Evolutionary conservation across 2,797 vertebrate genomes (phyloP), one percentile per base, ranked within the genome.

Genomic region (Zenarchopterus dispar): DNA sequence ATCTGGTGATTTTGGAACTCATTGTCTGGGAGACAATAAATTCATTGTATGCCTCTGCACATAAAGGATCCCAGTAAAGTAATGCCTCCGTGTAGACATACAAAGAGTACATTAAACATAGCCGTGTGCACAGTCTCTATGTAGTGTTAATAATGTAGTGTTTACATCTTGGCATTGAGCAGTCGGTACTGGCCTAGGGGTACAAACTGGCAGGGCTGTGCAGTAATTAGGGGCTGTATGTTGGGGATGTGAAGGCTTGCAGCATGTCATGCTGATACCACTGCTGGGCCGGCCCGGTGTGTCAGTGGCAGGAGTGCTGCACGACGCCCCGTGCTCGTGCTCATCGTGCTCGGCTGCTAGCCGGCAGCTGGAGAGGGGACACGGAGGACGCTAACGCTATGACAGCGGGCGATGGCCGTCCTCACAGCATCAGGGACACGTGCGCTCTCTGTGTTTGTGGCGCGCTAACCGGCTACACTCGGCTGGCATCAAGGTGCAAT

Each of bases 121-220:
- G 75, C 60, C 21, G 59, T 60, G 75, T 68, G 71, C 64, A 48
- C 75, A 77, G 69, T 56, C 84, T 84, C 84, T 85, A 74, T 81
- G 77, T 77, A 57, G 77, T 78, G 86, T 88, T 90, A 89, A 89
- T 91, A 90, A 89, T 87, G 85, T 85, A 88, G 86, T 87, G 87
- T 88, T 90, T 89, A 89, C 87, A 84, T 86, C 86, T 82, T 66
- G 88, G 86, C 80, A 75, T 73, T 33, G 80, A 84, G 63, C 73
- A 82, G 70, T 64, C 80, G 9, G 63, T 4, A 8, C 67, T 65
- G 77, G 82, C 86, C 80, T 77, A 53, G 63, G 82, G 86, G 82
- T 83, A 68, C 72, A 54, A 75, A 81, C 83, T 82, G 82, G 75
- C 81, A 82, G 82, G 69, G 80, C 70, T 77, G 80, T 64, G 80